Evolutionary conservation across 2,113 vertebrate species (phyloP), one percentile per base, ranked within the genome.

Genomic region (Acrocephalus arundinaceus): DNA sequence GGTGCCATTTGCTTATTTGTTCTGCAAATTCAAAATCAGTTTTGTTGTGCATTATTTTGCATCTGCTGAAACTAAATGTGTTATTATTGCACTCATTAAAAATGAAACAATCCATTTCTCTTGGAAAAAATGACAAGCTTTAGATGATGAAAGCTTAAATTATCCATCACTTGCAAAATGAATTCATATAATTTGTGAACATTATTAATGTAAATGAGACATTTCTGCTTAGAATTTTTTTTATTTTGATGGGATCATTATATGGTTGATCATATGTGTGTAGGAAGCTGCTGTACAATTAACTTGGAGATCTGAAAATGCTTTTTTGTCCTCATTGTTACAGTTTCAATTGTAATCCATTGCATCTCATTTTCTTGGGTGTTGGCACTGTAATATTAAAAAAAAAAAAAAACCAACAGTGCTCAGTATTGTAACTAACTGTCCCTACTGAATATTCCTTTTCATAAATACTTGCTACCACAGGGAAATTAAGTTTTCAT

Each of bases 71-170:
- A 98, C 98, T 98, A 97, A 98, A 97, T 98, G 97, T 98, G 98
- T 99, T 98, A 98, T 98, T 98, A 98, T 98, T 98, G 98, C 97
- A 98, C 97, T 99, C 98, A 99, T 99, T 99, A 99, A 99, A 98
- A 99, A 99, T 99, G 98, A 98, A 99, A 99, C 98, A 99, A 99
- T 98, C 98, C 98, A 98, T 99, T 98, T 99, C 98, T 98, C 98
- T 98, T 98, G 96, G 97, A 97, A 98, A 98, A 98, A 98, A 98
- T 98, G 98, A 98, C 98, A 99, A 98, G 98, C 98, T 98, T 98
- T 98, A 98, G 98, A 99, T 99, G 98, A 99, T 99, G 99, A 99
- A 99, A 98, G 98, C 98, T 98, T 99, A 99, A 99, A 99, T 99
- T 99, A 99, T 98, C 98, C 98, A 98, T 98, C 98, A 98, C 98